Evolutionary conservation across 2,797 vertebrate species (phyloP).

Genomic region (Lepidocolaptes lacrymiger): DNA sequence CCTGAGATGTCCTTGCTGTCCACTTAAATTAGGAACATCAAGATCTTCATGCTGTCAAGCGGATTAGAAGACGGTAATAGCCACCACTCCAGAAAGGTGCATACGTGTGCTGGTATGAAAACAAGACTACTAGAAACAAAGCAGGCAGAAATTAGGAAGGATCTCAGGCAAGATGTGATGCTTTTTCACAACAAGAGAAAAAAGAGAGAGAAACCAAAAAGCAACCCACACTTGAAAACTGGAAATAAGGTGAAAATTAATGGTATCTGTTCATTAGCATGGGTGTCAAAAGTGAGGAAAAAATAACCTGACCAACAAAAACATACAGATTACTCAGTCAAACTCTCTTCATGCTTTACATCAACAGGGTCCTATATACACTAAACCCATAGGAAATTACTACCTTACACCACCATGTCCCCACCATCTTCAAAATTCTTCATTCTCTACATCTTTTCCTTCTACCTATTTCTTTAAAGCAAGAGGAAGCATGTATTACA

Average conservation of each 20-base stretch:
- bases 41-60: not conserved
- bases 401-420: not conserved
- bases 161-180: not conserved
- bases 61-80: not conserved
- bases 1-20: fast-evolving
- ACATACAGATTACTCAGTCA: not conserved
- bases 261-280: not conserved
- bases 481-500: not conserved
- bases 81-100: not conserved
- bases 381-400: not conserved
- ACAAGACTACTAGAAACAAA: not conserved
- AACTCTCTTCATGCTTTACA: not conserved
- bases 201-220: not conserved
- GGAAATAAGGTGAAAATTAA: not conserved
- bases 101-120: not conserved
- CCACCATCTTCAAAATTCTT: not conserved
- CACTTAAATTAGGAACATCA: not conserved
- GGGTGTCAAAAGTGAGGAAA: not conserved
- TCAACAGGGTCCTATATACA: not conserved
- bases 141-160: not conserved
- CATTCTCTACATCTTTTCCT: not conserved
- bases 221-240: fast-evolving
- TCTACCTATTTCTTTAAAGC: not conserved
- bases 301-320: not conserved
- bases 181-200: not conserved